Evolutionary conservation across 23 tunicate genomes (phyloP).

Genomic region (Aplidium turbinatum): DNA sequence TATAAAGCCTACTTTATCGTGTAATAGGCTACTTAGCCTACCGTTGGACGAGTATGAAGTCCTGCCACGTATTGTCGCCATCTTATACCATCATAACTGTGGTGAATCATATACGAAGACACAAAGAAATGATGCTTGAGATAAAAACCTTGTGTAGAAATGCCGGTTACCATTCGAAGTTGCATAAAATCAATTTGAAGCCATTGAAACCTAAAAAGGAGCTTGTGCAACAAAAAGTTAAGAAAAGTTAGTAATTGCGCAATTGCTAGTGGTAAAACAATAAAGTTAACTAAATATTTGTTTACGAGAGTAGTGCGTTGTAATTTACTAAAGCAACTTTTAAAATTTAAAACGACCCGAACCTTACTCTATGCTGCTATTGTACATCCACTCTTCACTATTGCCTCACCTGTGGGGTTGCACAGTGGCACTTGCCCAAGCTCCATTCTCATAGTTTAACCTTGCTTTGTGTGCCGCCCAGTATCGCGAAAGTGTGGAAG

Average conservation of each 20-base stretch:
- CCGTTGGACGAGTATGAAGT: too few species aligned
- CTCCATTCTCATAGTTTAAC: conserved; percentile 28
- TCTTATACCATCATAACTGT: not conserved
- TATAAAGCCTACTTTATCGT: too few species aligned
- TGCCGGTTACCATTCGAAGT: conserved; percentile 24
- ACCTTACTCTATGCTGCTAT: too few species aligned
- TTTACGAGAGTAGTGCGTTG: too few species aligned
- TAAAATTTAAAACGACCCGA: too few species aligned
- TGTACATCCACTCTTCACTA: too few species aligned
- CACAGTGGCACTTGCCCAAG: conserved; percentile 29
- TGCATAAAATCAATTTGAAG: conserved; percentile 29
- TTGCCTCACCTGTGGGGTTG: not conserved
- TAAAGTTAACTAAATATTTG: too few species aligned
- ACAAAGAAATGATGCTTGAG: not conserved
- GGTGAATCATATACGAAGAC: conserved; percentile 16
- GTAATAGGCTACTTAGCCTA: not conserved
- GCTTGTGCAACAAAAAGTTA: not conserved
- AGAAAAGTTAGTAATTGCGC: not conserved
- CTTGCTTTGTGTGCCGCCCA: conserved; percentile 26
- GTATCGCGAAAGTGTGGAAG: conserved; percentile 14
- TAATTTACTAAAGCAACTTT: too few species aligned
- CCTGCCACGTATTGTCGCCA: conserved; percentile 12
- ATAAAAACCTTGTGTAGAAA: conserved; percentile 36
- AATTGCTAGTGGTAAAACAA: not conserved
- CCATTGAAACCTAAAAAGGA: conserved; percentile 26